These are phyloP conservation scores for Spilosoma lubricipeda DNA, from an alignment of 2,888 invertebrate species.

Conservation along the genomic window DNA sequence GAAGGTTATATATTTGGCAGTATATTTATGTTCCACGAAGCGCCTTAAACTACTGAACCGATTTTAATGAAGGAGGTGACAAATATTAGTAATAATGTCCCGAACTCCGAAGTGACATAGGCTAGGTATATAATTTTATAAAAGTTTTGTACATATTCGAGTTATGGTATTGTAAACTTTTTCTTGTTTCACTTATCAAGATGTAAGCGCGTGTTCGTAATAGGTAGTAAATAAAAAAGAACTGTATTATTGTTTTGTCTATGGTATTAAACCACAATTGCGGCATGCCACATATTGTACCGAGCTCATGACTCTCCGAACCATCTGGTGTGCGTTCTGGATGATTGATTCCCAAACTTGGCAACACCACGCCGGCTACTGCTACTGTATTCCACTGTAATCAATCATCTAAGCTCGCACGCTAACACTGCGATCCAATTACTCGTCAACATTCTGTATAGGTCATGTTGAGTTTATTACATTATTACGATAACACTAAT, in stretches of 20 bases:
- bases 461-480: neutral
- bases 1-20: too few relatives aligned
- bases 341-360: conserved; percentile 57
- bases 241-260: neutral
- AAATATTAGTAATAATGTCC: too few relatives aligned
- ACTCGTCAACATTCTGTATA: conserved; percentile 5
- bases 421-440: conserved; percentile 33
- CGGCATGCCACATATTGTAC: neutral
- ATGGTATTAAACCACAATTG: neutral
- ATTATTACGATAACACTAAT: neutral
- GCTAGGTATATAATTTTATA: too few relatives aligned
- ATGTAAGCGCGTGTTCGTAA: too few relatives aligned
- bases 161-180: too few relatives aligned
- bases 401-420: conserved; percentile 48
- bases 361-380: conserved; percentile 32
- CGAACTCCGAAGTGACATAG: too few relatives aligned
- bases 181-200: too few relatives aligned
- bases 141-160: too few relatives aligned
- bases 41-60: too few relatives aligned
- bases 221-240: neutral
- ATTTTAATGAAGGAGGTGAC: too few relatives aligned
- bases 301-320: conserved; percentile 3
- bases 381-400: conserved; percentile 34
- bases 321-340: conserved; percentile 16
- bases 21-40: too few relatives aligned